Base-by-base conservation (phyloP, 2,888 invertebrate species). In the Byasa hedistus region DNA sequence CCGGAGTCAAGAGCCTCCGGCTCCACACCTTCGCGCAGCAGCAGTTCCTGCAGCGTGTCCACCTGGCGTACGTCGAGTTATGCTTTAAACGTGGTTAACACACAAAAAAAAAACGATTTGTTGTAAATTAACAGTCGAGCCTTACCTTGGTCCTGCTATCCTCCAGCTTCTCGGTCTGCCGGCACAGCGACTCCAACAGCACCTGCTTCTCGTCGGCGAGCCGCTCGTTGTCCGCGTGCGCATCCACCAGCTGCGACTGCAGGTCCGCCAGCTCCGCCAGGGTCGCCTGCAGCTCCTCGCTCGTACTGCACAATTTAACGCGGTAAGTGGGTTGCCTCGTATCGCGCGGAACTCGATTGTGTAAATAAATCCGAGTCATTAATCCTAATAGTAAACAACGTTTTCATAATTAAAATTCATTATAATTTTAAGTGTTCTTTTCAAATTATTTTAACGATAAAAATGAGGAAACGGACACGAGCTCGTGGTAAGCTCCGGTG, bases 211-310 rank as follows among this genome's bases (percentile, higher is more conserved):
- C 98, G 74, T 98, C 97, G 8, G 95, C 94, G 44, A 98, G 92
- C 66, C 96, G 93, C 76, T 97, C 96, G 86, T 98, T 98, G 82
- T 98, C 97, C 5, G 95, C 94, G 82, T 97, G 97, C 3, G 98
- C 93, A 80, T 98, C 97, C 23, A 95, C 95, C 70, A 98, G 91
- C 85, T 97, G 97, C 8, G 96, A 93, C 86, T 98, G 98, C 52
- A 98, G 91, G 84, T 98, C 98, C 15, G 97, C 96, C 70, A 98
- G 89, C 87, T 98, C 98, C 75, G 98, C 98, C 58, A 98, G 92
- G 0, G 98, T 98, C 0, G 98, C 98, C 88, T 98, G 98, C 7
- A 98, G 92, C 85, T 98, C 98, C 85, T 98, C 97, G 81, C 96
- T 97, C 67, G 97, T 98, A 71, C 97, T 97, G 83, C 80, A 93